phyloP scores from a whole-genome alignment of 1,140 invertebrate genomes.

The Saccostrea cuccullata region DNA sequence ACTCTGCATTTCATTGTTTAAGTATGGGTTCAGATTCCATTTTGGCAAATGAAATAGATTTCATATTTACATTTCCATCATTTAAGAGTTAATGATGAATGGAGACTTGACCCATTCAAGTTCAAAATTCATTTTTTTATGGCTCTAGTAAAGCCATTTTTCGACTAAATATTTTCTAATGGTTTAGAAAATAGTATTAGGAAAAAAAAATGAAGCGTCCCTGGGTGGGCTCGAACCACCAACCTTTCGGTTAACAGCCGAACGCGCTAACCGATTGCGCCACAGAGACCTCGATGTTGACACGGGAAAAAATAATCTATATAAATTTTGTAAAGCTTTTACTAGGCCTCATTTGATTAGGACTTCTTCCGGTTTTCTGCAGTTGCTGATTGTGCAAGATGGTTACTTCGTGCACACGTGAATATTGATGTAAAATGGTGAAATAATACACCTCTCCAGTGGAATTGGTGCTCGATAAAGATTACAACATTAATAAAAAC shows the following conservation, averaged over 20 bases:
- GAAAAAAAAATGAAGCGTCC: conserved; percentile 53
- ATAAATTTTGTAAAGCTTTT: not conserved
- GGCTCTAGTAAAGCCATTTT: no score
- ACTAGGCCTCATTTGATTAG: conserved; percentile 12
- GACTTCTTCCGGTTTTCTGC: not conserved
- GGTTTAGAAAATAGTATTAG: no score
- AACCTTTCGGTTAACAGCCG: conserved; percentile 75
- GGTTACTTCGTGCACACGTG: not conserved
- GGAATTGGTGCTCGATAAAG: not conserved
- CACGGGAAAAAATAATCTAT: not conserved
- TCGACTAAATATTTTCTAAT: no score
- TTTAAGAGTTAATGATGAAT: no score
- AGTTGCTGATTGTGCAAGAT: conserved; percentile 4
- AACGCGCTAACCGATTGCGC: conserved; percentile 69
- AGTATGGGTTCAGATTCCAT: no score
- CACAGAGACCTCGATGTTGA: conserved; percentile 49
- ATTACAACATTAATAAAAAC: not conserved
- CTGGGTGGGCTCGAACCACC: conserved; percentile 73
- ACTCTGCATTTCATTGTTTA: no score
- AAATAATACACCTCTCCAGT: not conserved
- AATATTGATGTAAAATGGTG: not conserved
- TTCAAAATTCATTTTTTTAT: no score
- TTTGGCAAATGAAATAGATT: no score
- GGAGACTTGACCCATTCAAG: no score
- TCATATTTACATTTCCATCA: no score